These are phyloP conservation scores for Cuniculus paca DNA, from an alignment of 2,797 vertebrate genomes.

Conservation along the genomic window DNA sequence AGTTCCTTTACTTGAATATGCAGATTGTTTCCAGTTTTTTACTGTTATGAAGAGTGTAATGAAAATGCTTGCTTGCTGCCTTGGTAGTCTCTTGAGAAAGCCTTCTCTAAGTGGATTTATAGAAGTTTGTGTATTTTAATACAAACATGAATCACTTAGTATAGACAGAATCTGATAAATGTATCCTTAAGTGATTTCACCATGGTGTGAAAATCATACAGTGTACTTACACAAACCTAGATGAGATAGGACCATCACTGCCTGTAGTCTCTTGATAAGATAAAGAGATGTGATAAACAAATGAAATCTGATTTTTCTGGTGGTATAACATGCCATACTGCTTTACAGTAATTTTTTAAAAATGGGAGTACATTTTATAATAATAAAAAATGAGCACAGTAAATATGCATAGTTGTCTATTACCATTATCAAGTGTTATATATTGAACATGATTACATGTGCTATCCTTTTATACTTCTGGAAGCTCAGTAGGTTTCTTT, in stretches of 20 bases:
- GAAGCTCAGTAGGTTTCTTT: neutral
- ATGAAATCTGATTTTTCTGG: neutral
- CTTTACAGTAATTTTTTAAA: neutral
- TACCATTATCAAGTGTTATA: neutral
- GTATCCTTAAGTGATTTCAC: neutral
- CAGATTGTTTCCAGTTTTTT: neutral
- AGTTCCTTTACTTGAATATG: slow-evolving; percentile 11
- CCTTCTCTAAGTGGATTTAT: neutral
- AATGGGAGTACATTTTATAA: neutral
- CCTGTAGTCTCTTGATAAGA: neutral
- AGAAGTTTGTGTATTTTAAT: slow-evolving; percentile 33
- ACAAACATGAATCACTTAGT: neutral
- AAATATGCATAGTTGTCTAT: neutral
- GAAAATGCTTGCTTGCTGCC: slow-evolving; percentile 2
- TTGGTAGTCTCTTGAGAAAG: slow-evolving; percentile 5
- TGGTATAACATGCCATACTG: neutral
- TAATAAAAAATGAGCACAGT: neutral
- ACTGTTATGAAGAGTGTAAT: neutral
- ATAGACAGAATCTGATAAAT: neutral
- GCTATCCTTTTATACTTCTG: neutral
- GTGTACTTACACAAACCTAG: neutral
- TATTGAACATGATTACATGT: no score
- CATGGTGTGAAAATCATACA: neutral
- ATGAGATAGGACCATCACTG: neutral
- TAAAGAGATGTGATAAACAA: neutral